Conservation (phyloP, 2,888 invertebrate species). For the Agapetus fuscipes region DNA sequence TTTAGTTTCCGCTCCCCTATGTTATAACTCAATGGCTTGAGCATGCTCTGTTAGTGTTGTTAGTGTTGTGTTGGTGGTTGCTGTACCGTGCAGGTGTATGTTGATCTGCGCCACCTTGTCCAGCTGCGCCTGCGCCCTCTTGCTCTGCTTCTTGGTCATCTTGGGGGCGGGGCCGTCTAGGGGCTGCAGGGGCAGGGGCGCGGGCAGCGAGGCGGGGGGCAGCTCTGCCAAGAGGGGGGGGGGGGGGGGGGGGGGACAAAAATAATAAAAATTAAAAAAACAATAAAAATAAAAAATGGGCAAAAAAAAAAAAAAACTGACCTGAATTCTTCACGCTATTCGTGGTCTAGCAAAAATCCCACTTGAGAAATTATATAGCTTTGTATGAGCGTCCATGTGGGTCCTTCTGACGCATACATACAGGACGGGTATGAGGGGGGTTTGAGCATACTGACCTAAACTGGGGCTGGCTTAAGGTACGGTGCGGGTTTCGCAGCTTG, state of each 20-base stretch:
- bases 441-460: too few relatives aligned
- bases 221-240: conserved; percentile 35
- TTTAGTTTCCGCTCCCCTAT: too few relatives aligned
- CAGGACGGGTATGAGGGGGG: too few relatives aligned
- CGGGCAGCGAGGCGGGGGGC: conserved; percentile 30
- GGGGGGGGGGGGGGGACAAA: conserved; percentile 6
- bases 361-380: too few relatives aligned
- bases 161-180: conserved; percentile 31
- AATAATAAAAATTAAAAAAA: conserved; percentile 21
- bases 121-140: conserved; percentile 59
- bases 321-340: too few relatives aligned
- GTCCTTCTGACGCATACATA: too few relatives aligned
- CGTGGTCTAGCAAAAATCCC: too few relatives aligned
- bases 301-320: conserved; percentile 17
- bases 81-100: conserved; percentile 71
- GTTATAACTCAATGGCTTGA: too few relatives aligned
- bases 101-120: conserved; percentile 71
- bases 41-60: too few relatives aligned
- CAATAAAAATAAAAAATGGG: conserved; percentile 20
- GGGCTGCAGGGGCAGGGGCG: conserved; percentile 35
- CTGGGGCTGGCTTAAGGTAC: too few relatives aligned
- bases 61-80: neutral
- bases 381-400: too few relatives aligned
- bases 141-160: conserved; percentile 57
- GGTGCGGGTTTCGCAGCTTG: too few relatives aligned